Conservation (phyloP, 2,113 vertebrate genomes). For the Panthera tigris region DNA sequence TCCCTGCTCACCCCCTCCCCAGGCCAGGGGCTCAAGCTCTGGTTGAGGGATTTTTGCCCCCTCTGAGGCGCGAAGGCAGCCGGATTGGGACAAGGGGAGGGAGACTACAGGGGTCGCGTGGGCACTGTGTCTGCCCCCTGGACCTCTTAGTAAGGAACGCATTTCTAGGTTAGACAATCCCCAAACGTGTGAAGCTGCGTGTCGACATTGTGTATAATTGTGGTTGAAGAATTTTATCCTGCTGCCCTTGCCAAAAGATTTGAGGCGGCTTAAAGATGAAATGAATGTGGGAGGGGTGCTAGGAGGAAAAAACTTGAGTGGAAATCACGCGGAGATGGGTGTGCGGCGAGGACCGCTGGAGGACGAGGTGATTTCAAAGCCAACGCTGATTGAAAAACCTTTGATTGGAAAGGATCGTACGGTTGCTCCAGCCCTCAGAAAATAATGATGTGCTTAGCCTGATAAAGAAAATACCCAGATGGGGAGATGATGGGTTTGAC, state of each 20-base stretch:
- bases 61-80: not conserved
- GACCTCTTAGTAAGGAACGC: not conserved
- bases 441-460: not conserved
- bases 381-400: not conserved
- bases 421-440: not conserved
- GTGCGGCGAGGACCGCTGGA: not conserved
- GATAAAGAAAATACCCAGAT: not conserved
- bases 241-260: conserved; percentile 9
- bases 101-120: not conserved
- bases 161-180: not conserved
- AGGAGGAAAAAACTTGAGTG: not conserved
- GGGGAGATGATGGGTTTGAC: not conserved
- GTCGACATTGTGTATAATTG: not conserved
- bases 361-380: conserved; percentile 1
- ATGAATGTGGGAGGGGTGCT: not conserved
- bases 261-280: not conserved
- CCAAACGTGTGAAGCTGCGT: not conserved
- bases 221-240: not conserved
- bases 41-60: not conserved
- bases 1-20: not conserved
- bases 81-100: not conserved
- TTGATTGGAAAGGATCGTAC: not conserved
- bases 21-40: not conserved
- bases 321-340: not conserved
- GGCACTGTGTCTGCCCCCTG: not conserved